Evolutionary conservation across 53 echinoderm and acorn worm genomes (phyloP).

Genomic region (Luidia sarsii): DNA sequence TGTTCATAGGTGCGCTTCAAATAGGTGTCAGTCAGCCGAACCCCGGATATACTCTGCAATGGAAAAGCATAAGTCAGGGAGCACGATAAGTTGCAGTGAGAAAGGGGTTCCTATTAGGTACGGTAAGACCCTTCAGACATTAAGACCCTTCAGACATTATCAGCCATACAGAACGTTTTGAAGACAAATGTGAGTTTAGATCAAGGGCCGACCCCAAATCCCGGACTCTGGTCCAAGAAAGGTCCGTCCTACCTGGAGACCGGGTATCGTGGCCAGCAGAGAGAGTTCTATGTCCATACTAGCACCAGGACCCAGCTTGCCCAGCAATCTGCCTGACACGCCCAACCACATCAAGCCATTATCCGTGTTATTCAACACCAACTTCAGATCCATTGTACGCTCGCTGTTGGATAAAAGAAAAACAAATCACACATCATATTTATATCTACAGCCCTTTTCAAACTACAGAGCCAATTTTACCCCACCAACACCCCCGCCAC

Average conservation of each 20-base stretch:
- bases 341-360: constrained; percentile 94
- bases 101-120: too few species aligned
- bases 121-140: too few species aligned
- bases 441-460: too few species aligned
- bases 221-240: too few species aligned
- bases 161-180: too few species aligned
- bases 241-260: constrained; percentile 92
- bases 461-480: too few species aligned
- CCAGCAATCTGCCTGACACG: constrained; percentile 90
- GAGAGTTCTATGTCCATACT: constrained; percentile 88
- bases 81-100: too few species aligned
- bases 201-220: too few species aligned
- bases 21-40: constrained; percentile 85
- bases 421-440: background rate
- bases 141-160: too few species aligned
- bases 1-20: constrained; percentile 98
- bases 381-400: constrained; percentile 93
- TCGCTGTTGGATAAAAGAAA: constrained; percentile 62
- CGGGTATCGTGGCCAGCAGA: constrained; percentile 84
- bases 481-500: too few species aligned
- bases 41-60: constrained; percentile 92
- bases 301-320: constrained; percentile 87
- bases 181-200: too few species aligned
- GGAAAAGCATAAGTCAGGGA: too few species aligned
- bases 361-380: constrained; percentile 70